Conservation (phyloP, 2,888 invertebrate genomes). For the Hetaerina titia region DNA sequence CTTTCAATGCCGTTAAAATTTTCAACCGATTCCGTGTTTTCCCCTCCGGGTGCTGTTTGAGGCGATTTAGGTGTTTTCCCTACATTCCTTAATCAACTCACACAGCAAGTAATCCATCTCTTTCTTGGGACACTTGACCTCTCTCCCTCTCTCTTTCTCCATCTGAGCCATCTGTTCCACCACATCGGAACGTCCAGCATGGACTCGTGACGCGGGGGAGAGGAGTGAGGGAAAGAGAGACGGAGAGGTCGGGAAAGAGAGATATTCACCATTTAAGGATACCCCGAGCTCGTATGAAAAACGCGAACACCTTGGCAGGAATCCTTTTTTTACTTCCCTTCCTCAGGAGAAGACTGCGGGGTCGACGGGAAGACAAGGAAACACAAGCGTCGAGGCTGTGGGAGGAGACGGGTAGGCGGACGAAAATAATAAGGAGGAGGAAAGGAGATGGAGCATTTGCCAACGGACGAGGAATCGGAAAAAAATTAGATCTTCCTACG, state of each 20-base stretch:
- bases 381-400: not conserved
- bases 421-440: not conserved
- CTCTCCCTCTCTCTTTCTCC: not conserved
- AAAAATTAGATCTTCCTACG: not conserved
- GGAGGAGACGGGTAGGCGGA: not conserved
- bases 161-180: not conserved
- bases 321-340: not conserved
- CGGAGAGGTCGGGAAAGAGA: too few relatives aligned
- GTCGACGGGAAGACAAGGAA: not conserved
- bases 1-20: not conserved
- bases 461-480: not conserved
- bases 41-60: not conserved
- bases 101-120: not conserved
- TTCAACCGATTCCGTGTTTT: not conserved
- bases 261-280: constrained; percentile 16
- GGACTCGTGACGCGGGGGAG: not conserved
- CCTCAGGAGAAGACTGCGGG: not conserved
- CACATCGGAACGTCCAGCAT: not conserved
- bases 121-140: not conserved
- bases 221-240: not conserved
- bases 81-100: not conserved
- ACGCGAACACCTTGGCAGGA: not conserved
- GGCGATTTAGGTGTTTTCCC: not conserved
- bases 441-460: not conserved
- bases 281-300: not conserved